Percentiles rank a stretch among this genome's conserved stretches.
phyloP scores from a whole-genome alignment of 2,113 vertebrate genomes.

The Chitala chitala region DNA sequence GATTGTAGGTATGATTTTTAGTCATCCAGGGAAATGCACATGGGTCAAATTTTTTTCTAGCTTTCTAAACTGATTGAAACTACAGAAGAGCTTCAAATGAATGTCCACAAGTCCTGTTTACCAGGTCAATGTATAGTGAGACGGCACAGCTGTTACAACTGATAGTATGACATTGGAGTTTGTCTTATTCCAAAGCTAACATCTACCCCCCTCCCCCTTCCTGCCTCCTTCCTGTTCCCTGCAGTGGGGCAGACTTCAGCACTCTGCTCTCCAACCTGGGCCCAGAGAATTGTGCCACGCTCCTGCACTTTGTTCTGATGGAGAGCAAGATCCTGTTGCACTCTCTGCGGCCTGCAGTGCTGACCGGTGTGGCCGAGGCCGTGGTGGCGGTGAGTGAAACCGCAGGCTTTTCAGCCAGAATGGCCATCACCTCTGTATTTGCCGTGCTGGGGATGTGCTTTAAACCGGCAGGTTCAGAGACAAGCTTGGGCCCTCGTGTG shows the following conservation, averaged over 20 bases:
- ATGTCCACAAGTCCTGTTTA: too few relatives aligned
- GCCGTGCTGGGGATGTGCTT: too few relatives aligned
- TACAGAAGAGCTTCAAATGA: too few relatives aligned
- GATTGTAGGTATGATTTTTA: too few relatives aligned
- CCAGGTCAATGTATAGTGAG: neutral
- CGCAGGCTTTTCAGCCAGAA: neutral
- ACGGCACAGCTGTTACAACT: too few relatives aligned
- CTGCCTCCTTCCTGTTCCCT: constrained; percentile 16
- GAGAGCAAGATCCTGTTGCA: constrained; percentile 95
- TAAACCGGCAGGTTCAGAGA: too few relatives aligned
- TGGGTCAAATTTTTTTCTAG: too few relatives aligned
- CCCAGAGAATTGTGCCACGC: constrained; percentile 86
- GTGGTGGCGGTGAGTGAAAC: constrained; percentile 85
- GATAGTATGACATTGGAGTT: neutral
- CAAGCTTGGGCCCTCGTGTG: too few relatives aligned
- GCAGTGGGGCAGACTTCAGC: constrained; percentile 89
- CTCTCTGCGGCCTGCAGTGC: constrained; percentile 88
- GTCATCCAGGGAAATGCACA: too few relatives aligned
- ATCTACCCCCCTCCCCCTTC: neutral
- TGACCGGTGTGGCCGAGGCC: constrained; percentile 93
- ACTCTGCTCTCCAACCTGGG: constrained; percentile 90
- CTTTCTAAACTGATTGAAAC: too few relatives aligned
- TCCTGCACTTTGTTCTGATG: constrained; percentile 84
- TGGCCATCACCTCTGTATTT: too few relatives aligned
- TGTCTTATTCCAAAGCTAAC: neutral